A percentile compares a stretch with the other conserved stretches of the same genome.
phyloP scores from a whole-genome alignment of 2,888 invertebrate species.

The Calliopum simillimum region DNA sequence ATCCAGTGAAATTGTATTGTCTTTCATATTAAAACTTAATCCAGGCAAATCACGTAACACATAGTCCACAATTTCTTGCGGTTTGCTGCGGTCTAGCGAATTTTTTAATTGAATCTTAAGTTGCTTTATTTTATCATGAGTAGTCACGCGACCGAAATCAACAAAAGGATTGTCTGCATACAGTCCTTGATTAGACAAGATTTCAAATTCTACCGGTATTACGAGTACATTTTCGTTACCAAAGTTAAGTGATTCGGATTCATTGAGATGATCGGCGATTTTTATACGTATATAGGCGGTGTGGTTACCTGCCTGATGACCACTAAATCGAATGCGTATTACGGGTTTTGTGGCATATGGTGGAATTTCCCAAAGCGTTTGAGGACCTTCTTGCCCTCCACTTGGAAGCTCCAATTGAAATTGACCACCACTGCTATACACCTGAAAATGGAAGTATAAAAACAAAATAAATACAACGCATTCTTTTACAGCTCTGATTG shows the following conservation, averaged over 20 bases:
- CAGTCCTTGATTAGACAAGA: conserved; percentile 76
- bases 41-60: conserved; percentile 51
- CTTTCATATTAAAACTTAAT: conserved; percentile 51
- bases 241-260: conserved; percentile 3
- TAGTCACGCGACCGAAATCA: conserved; percentile 86
- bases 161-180: conserved; percentile 82
- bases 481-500: too few species aligned
- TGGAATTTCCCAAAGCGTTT: conserved; percentile 89
- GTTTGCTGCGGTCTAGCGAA: conserved; percentile 48
- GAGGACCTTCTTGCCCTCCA: conserved; percentile 82
- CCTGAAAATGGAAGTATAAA: conserved; percentile 67
- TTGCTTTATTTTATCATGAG: conserved; percentile 72
- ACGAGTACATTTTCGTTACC: conserved; percentile 70
- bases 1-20: conserved; percentile 58
- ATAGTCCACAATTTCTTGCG: conserved; percentile 47
- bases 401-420: conserved; percentile 88
- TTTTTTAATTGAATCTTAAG: conserved; percentile 68
- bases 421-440: conserved; percentile 89
- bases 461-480: conserved; percentile 5
- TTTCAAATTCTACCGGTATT: conserved; percentile 87
- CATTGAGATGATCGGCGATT: conserved; percentile 55
- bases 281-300: conserved; percentile 81
- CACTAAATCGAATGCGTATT: conserved; percentile 86
- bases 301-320: conserved; percentile 81
- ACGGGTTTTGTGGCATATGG: conserved; percentile 89